Conservation (phyloP, 2,113 vertebrate genomes). For the Carassius gibelio region DNA sequence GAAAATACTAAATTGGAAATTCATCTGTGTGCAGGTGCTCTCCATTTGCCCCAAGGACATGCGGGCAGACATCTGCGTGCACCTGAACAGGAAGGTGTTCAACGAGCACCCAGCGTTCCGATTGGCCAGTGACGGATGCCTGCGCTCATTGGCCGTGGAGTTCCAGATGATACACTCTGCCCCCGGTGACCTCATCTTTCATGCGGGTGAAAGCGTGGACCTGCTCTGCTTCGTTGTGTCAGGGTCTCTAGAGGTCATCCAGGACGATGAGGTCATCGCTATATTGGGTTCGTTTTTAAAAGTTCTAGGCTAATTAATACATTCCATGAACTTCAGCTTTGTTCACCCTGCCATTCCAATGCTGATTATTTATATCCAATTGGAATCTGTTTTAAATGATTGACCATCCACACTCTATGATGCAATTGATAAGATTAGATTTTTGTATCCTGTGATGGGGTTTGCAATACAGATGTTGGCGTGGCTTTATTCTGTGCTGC, state of each 20-base stretch:
- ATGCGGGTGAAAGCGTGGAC: constrained; percentile 92
- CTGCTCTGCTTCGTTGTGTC: constrained; percentile 96
- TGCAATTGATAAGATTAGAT: not conserved
- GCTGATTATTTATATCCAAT: not conserved
- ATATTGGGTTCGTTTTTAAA: constrained; percentile 84
- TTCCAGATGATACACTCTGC: constrained; percentile 96
- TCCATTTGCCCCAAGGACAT: constrained; percentile 98
- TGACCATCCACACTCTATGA: not conserved
- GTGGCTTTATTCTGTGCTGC: not conserved
- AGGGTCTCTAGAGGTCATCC: constrained; percentile 96
- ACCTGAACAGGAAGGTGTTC: constrained; percentile 95
- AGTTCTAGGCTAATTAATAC: not conserved
- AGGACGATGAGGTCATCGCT: constrained; percentile 97
- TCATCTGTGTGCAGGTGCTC: constrained; percentile 79
- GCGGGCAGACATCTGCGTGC: constrained; percentile 96
- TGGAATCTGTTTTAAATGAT: not conserved
- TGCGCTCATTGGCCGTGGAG: constrained; percentile 92
- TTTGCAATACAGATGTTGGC: not conserved
- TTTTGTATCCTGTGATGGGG: not conserved
- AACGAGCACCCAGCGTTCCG: constrained; percentile 96
- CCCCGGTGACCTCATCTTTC: constrained; percentile 95
- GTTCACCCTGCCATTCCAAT: not conserved
- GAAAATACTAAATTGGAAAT: not conserved
- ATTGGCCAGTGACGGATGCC: constrained; percentile 92
- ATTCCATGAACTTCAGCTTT: not conserved